These are phyloP conservation scores for Sinocyclocheilus anshuiensis DNA, from an alignment of 2,113 vertebrate species.

Conservation along the genomic window DNA sequence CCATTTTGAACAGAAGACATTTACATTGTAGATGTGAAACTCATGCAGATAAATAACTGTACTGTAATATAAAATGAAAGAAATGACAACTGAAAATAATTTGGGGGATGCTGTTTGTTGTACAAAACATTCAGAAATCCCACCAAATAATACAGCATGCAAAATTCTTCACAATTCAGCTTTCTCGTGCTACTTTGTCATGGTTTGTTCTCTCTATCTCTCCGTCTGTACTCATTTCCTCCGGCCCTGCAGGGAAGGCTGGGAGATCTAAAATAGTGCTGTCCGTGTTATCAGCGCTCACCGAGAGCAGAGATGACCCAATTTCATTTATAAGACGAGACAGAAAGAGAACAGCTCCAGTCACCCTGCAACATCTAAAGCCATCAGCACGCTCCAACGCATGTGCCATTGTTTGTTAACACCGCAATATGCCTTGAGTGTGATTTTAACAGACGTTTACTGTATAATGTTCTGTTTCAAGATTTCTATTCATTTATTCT, in stretches of 20 bases:
- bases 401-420: background rate
- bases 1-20: background rate
- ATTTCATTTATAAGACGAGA: constrained; percentile 50
- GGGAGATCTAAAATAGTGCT: constrained; percentile 59
- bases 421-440: background rate
- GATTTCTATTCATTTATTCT: no score
- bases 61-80: background rate
- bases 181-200: background rate
- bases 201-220: background rate
- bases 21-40: background rate
- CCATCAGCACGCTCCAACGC: constrained; percentile 9
- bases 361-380: constrained; percentile 14
- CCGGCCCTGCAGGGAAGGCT: constrained; percentile 31
- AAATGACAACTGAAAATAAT: background rate
- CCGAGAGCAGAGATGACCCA: constrained; percentile 53
- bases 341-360: constrained; percentile 47
- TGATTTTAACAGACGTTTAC: background rate
- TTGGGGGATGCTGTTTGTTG: no score
- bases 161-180: background rate
- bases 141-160: background rate
- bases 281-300: constrained; percentile 49
- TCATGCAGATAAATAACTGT: background rate
- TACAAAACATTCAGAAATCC: background rate
- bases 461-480: no score
- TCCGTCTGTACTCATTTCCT: constrained; percentile 12